These are phyloP conservation scores for Bellardia bayeri DNA, from an alignment of 2,888 invertebrate genomes.

Conservation along the genomic window DNA sequence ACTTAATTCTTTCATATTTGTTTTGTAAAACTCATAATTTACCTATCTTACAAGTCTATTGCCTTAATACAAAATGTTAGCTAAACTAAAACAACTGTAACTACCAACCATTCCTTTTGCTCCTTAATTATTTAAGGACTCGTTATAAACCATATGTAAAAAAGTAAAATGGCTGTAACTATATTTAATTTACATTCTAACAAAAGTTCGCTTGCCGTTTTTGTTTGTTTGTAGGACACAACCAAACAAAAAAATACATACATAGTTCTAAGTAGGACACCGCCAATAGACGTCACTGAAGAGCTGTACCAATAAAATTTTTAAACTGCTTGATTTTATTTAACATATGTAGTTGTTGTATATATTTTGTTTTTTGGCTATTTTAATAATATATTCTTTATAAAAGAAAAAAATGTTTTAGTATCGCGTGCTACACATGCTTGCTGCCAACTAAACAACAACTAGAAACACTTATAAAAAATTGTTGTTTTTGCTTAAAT, in stretches of 20 bases:
- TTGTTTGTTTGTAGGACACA: background rate
- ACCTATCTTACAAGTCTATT: too few relatives aligned
- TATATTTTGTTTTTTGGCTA: background rate
- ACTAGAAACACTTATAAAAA: background rate
- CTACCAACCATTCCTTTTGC: too few relatives aligned
- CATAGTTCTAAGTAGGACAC: constrained; percentile 20
- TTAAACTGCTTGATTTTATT: background rate
- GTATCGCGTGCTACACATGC: constrained; percentile 53
- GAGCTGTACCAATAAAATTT: background rate
- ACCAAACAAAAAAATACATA: background rate
- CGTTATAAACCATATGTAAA: too few relatives aligned
- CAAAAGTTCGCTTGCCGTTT: background rate
- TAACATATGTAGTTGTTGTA: too few relatives aligned
- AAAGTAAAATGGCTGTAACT: background rate
- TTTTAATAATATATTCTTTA: background rate
- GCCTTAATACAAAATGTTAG: too few relatives aligned
- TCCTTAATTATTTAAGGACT: too few relatives aligned
- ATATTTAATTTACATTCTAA: background rate
- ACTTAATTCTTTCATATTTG: too few relatives aligned
- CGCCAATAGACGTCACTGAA: constrained; percentile 22
- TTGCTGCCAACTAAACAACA: constrained; percentile 23
- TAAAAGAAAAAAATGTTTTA: background rate
- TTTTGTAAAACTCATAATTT: too few relatives aligned
- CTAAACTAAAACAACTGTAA: too few relatives aligned
- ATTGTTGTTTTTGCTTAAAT: constrained; percentile 4